Evolutionary conservation across 2,797 vertebrate genomes (phyloP).

Genomic region (Phyllotis vaccarum): DNA sequence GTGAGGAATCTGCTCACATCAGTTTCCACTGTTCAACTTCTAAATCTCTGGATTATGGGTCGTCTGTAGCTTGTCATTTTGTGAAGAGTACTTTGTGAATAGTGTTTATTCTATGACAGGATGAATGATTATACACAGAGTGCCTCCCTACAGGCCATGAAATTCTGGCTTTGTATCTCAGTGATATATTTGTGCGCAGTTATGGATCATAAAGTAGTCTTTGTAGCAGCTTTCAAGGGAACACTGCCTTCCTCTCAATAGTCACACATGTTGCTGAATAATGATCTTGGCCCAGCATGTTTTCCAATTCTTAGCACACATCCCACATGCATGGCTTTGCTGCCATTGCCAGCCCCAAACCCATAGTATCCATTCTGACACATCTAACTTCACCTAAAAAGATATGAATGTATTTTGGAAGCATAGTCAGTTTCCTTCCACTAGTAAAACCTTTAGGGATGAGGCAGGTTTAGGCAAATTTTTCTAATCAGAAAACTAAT

Average conservation of each 20-base stretch:
- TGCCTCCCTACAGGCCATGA: background rate
- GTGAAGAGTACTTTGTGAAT: constrained; percentile 30
- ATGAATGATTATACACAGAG: background rate
- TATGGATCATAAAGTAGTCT: background rate
- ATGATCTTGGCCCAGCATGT: background rate
- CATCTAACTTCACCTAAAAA: background rate
- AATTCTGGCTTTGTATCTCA: constrained; percentile 35
- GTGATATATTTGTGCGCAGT: background rate
- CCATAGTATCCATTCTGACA: background rate
- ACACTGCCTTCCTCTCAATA: background rate
- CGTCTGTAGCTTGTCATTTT: background rate
- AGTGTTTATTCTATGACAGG: constrained; percentile 14
- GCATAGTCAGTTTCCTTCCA: background rate
- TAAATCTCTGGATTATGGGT: background rate
- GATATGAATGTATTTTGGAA: constrained; percentile 33
- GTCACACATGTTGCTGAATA: background rate
- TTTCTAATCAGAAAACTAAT: constrained; percentile 49
- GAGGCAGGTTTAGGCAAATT: constrained; percentile 17
- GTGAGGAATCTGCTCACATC: background rate
- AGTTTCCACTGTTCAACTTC: background rate
- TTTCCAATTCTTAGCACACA: background rate
- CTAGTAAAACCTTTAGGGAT: background rate
- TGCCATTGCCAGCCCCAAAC: background rate
- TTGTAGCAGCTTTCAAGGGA: background rate
- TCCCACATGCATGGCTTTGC: background rate